A percentile compares a stretch with the other conserved stretches of the same genome.
Evolutionary conservation across 2,113 vertebrate genomes (phyloP).

Genomic region (Megalops atlanticus): DNA sequence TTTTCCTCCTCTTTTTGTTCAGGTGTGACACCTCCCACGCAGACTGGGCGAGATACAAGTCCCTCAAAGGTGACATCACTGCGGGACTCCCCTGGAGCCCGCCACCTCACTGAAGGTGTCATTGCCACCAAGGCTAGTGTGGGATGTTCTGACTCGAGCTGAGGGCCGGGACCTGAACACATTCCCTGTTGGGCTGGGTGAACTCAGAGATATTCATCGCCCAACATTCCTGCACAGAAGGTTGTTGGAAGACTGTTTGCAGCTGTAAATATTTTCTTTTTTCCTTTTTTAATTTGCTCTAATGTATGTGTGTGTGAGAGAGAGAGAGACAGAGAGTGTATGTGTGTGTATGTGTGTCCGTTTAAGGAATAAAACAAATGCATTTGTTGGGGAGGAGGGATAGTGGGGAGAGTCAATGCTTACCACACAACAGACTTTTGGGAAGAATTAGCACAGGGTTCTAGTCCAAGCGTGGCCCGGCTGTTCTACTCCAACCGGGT

Average conservation of each 20-base stretch:
- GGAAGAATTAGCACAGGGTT: slow-evolving; percentile 46
- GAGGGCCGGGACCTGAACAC: too few species aligned
- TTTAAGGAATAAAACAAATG: background rate
- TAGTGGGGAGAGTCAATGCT: background rate
- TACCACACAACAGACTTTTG: slow-evolving; percentile 49
- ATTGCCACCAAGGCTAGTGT: background rate
- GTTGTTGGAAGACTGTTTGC: too few species aligned
- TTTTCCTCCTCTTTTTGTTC: background rate
- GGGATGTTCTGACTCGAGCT: background rate
- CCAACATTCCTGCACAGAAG: too few species aligned
- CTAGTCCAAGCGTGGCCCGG: slow-evolving; percentile 50
- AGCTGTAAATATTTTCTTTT: too few species aligned
- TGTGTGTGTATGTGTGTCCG: background rate
- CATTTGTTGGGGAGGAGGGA: slow-evolving; percentile 2
- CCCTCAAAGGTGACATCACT: background rate
- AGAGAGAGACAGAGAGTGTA: background rate
- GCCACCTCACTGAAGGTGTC: background rate
- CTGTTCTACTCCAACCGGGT: slow-evolving; percentile 64
- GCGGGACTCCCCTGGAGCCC: background rate
- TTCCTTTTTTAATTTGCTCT: too few species aligned
- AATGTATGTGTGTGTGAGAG: too few species aligned
- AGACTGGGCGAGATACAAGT: background rate
- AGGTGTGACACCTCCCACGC: background rate
- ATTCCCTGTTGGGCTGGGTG: too few species aligned
- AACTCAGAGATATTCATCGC: too few species aligned